Conservation (phyloP, 2,797 vertebrate species). For the Champsocephalus gunnari region DNA sequence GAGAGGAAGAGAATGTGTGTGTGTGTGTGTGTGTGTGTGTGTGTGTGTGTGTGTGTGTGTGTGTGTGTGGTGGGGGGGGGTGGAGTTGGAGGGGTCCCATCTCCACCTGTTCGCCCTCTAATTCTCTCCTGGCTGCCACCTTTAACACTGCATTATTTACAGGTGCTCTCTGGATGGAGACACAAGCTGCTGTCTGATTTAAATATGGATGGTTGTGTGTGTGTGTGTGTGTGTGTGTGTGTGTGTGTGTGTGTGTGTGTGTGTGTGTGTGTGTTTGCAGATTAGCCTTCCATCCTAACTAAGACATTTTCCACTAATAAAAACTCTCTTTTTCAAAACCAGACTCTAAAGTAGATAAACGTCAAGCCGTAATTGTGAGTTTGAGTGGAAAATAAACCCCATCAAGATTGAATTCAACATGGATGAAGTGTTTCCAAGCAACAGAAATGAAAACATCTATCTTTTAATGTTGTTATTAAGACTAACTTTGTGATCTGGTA, state of each 20-base stretch:
- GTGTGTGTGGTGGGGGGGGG: slow-evolving; percentile 21
- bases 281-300: not conserved
- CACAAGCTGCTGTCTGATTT: slow-evolving; percentile 76
- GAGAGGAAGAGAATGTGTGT: not conserved
- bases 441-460: not conserved
- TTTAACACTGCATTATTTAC: slow-evolving; percentile 88
- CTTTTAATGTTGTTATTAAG: not conserved
- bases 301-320: not conserved
- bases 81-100: slow-evolving; percentile 33
- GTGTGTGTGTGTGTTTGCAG: not conserved
- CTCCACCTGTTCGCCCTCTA: slow-evolving; percentile 79
- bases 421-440: not conserved
- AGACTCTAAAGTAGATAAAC: not conserved
- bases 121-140: slow-evolving; percentile 75
- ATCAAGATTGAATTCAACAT: not conserved
- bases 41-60: slow-evolving; percentile 36
- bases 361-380: not conserved
- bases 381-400: too few relatives aligned
- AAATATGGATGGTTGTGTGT: slow-evolving; percentile 57
- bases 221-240: not conserved
- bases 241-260: too few relatives aligned
- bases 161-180: slow-evolving; percentile 75
- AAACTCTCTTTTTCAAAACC: not conserved
- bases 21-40: slow-evolving; percentile 28
- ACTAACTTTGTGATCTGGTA: not conserved